Evolutionary conservation across 2,888 invertebrate species (phyloP), one percentile per base, ranked within the genome.

Genomic region (Elmis aenea): DNA sequence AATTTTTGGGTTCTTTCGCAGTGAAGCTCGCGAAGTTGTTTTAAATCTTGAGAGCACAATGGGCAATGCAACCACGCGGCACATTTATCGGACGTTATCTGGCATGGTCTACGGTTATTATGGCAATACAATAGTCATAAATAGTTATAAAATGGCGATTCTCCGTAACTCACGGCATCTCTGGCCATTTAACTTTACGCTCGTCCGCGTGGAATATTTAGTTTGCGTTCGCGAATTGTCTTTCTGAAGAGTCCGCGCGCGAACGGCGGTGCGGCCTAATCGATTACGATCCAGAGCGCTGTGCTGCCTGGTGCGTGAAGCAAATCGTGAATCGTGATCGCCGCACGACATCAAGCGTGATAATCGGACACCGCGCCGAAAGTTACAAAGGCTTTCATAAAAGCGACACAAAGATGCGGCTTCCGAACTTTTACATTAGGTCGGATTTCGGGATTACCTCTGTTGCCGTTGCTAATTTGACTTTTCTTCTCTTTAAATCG

Each of bases 121-220:
- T n/a, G n/a, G n/a, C n/a, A 18, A 18, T 8, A 18, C 18, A 23
- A 23, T 9, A 5, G 8, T n/a, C 5, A 9, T 9, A 23, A 23
- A 29, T 14, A 23, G 30, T 35, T 37, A 38, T 42, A 42, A 42
- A 42, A 42, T 42, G 34, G 31, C 34, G 28, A 33, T 35, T 31
- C 38, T 38, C 25, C 32, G 37, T 54, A 50, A 50, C 55, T 55
- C 57, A 55, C 51, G 52, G 52, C 50, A 36, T 18, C 50, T 52
- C 50, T 50, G 51, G 52, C 54, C 56, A 52, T 61, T 60, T 57
- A 50, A 55, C 51, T 59, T 60, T 46, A 42, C 54, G 59, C 59
- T 58, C 50, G 54, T 46, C 51, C 49, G 56, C 55, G 56, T 48
- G 55, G 53, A 59, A 59, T 59, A 58, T 59, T 58, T 46, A 56